These are phyloP conservation scores for Seriola dumerili DNA, from an alignment of 2,113 vertebrate species.

Conservation along the genomic window DNA sequence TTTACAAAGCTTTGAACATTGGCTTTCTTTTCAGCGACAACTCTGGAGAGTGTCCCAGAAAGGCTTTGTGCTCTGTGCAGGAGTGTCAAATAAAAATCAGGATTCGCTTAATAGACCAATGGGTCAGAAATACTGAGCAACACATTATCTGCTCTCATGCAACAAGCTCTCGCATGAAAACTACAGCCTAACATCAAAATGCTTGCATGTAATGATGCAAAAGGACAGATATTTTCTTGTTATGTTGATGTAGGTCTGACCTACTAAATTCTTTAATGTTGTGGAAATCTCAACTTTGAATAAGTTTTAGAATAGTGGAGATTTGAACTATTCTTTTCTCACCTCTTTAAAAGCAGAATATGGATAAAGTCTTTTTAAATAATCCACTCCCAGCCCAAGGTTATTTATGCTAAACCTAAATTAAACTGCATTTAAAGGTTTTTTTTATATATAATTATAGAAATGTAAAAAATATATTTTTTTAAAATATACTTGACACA, in stretches of 20 bases:
- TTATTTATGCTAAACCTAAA: background rate
- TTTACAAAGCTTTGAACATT: conserved; percentile 14
- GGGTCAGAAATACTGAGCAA: conserved; percentile 50
- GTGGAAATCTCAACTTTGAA: conserved; percentile 30
- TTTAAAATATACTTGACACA: background rate
- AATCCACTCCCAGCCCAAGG: background rate
- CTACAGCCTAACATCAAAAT: conserved; percentile 34
- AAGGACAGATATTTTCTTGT: conserved; percentile 61
- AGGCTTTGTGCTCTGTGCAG: conserved; percentile 23
- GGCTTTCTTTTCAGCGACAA: conserved; percentile 11
- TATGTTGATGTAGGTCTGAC: conserved; percentile 63
- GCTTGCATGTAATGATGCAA: conserved; percentile 45
- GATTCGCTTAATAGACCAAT: conserved; percentile 73
- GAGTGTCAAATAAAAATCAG: conserved; percentile 60
- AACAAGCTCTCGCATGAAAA: conserved; percentile 54
- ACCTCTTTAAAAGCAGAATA: background rate
- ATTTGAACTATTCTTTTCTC: background rate
- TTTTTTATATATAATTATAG: too few relatives aligned
- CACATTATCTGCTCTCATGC: conserved; percentile 49
- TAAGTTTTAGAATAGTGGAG: background rate
- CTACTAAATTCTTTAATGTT: conserved; percentile 43
- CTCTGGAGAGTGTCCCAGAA: conserved; percentile 54
- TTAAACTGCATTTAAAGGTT: background rate
- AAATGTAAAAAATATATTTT: background rate
- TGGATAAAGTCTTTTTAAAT: background rate